Evolutionary conservation across 2,113 vertebrate species (phyloP).

Genomic region (Bungarus multicinctus): DNA sequence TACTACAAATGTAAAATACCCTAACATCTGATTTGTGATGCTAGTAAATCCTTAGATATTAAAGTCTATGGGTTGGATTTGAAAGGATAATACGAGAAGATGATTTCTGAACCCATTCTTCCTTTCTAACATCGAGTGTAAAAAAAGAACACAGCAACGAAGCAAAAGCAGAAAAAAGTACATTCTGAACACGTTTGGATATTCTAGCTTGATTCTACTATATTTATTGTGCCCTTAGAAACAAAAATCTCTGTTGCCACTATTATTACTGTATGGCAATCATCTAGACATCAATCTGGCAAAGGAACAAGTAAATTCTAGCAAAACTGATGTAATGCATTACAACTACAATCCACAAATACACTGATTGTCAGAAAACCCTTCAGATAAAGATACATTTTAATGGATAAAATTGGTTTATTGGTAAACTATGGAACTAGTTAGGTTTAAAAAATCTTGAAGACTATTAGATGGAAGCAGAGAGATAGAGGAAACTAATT

Average conservation of each 20-base stretch:
- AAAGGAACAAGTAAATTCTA: neutral
- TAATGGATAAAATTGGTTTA: constrained; percentile 26
- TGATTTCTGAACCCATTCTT: neutral
- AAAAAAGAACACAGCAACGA: neutral
- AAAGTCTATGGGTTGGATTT: neutral
- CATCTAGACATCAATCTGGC: neutral
- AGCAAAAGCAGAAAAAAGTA: neutral
- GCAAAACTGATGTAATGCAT: constrained; percentile 25
- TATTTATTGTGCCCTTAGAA: neutral
- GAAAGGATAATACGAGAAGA: neutral
- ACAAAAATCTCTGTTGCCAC: neutral
- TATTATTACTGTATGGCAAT: neutral
- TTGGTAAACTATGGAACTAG: neutral
- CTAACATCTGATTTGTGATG: neutral
- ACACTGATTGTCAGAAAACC: constrained; percentile 35
- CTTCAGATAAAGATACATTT: constrained; percentile 42
- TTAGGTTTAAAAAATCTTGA: neutral
- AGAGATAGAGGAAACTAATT: neutral
- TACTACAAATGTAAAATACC: neutral
- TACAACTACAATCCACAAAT: neutral
- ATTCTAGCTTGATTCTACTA: neutral
- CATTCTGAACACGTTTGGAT: neutral
- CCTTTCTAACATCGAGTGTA: neutral
- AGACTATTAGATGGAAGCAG: neutral
- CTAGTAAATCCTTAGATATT: neutral